Evolutionary conservation across 2,113 vertebrate genomes (phyloP).

Genomic region (Struthio camelus): DNA sequence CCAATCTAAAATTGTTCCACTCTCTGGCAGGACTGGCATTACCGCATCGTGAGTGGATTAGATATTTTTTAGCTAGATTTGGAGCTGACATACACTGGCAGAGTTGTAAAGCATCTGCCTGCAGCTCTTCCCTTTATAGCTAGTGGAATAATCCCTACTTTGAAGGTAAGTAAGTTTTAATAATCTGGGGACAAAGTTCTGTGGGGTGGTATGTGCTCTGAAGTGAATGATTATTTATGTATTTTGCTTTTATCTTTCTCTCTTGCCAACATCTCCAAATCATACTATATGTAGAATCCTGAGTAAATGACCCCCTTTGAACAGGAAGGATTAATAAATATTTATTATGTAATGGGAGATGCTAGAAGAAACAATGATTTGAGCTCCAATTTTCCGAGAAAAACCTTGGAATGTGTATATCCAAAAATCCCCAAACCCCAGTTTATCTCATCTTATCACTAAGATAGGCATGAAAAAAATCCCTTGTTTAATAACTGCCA

Average conservation of each 20-base stretch:
- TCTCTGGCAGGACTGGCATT: background rate
- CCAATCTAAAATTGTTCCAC: background rate
- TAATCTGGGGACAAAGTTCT: background rate
- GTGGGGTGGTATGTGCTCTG: background rate
- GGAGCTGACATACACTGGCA: background rate
- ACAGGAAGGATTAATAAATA: constrained; percentile 23
- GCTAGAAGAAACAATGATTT: constrained; percentile 43
- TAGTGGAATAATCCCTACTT: background rate
- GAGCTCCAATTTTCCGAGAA: constrained; percentile 42
- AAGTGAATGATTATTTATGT: background rate
- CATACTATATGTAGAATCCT: background rate
- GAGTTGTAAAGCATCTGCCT: background rate
- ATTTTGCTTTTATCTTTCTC: background rate
- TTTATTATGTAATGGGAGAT: constrained; percentile 42
- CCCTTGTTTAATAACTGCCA: constrained; percentile 39
- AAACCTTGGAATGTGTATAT: background rate
- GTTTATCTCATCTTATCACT: constrained; percentile 29
- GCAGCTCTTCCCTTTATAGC: background rate
- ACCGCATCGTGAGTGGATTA: background rate
- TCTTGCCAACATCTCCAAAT: constrained; percentile 20
- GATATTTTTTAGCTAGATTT: background rate
- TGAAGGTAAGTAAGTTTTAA: constrained; percentile 14
- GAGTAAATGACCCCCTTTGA: constrained; percentile 17
- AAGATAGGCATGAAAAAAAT: constrained; percentile 32
- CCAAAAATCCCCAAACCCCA: background rate